Percentiles rank a stretch among this genome's conserved stretches.
These are phyloP conservation scores for Limnephilus marmoratus DNA, from an alignment of 2,888 invertebrate genomes.

Conservation along the genomic window DNA sequence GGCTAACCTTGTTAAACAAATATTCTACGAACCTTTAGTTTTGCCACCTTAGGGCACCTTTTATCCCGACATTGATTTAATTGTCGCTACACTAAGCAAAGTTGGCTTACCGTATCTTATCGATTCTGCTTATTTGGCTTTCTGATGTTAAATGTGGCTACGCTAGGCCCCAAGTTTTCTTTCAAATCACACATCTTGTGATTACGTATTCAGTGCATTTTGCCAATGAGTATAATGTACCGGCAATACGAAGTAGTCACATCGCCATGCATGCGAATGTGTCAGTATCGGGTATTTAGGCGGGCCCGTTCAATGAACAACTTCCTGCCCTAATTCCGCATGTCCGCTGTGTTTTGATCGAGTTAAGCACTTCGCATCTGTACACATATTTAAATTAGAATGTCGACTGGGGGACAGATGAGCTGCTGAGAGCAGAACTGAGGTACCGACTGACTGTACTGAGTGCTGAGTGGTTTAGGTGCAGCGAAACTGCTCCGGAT, in stretches of 20 bases:
- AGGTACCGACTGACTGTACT: not conserved
- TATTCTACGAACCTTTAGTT: too few species aligned
- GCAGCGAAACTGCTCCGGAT: not conserved
- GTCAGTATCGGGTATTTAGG: slow-evolving; percentile 54
- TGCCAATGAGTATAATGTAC: not conserved
- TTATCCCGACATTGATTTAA: too few species aligned
- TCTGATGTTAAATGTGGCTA: too few species aligned
- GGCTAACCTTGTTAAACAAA: too few species aligned
- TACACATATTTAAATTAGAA: slow-evolving; percentile 58
- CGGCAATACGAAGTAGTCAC: not conserved
- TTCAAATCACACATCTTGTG: not conserved
- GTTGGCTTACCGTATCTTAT: too few species aligned
- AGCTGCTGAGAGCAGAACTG: slow-evolving; percentile 13
- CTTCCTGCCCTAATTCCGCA: slow-evolving; percentile 65
- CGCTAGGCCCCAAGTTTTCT: too few species aligned
- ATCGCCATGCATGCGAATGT: slow-evolving; percentile 51
- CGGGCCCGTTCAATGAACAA: slow-evolving; percentile 61
- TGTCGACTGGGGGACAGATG: slow-evolving; percentile 34
- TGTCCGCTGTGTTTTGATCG: slow-evolving; percentile 64
- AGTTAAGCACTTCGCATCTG: slow-evolving; percentile 65
- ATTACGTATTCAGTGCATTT: not conserved
- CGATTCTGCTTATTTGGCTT: too few species aligned
- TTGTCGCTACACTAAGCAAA: too few species aligned
- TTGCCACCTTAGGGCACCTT: too few species aligned
- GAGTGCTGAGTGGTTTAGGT: not conserved